A percentile compares a stretch with the other conserved stretches of the same genome.
These are phyloP conservation scores for Yponomeuta cagnagella DNA, from an alignment of 2,888 invertebrate genomes.

Conservation along the genomic window DNA sequence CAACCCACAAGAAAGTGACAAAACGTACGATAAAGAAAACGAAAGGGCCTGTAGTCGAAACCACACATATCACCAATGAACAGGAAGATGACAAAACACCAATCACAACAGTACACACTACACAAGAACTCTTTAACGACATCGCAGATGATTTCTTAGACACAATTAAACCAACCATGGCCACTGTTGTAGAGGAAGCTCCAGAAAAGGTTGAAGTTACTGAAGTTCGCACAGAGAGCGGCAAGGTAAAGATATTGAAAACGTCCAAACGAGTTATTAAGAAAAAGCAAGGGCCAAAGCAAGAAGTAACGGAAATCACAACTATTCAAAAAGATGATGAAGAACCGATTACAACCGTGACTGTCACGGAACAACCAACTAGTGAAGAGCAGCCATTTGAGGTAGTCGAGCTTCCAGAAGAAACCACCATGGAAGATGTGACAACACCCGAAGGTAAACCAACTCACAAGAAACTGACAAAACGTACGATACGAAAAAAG, in stretches of 20 bases:
- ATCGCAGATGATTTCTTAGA: conserved; percentile 27
- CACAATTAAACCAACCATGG: conserved; percentile 25
- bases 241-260: conserved; percentile 30
- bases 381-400: conserved; percentile 10
- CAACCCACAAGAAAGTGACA: conserved; percentile 7
- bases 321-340: conserved; percentile 27
- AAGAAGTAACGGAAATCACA: conserved; percentile 37
- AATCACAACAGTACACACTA: conserved; percentile 29
- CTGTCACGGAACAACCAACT: conserved; percentile 18
- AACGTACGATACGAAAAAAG: conserved; percentile 35
- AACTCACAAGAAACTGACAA: conserved; percentile 14
- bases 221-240: conserved; percentile 28
- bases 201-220: conserved; percentile 33
- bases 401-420: conserved; percentile 36
- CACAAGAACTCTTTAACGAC: conserved; percentile 28
- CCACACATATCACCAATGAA: conserved; percentile 58
- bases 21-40: conserved; percentile 17
- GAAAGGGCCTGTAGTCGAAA: conserved; percentile 24
- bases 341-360: conserved; percentile 22
- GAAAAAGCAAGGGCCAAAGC: conserved; percentile 34
- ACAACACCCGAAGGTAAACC: conserved; percentile 25
- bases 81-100: conserved; percentile 48
- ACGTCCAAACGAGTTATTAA: conserved; percentile 33
- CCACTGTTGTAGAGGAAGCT: conserved; percentile 29
- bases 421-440: conserved; percentile 26